These are phyloP conservation scores for Oegoconia quadripuncta DNA, from an alignment of 2,888 invertebrate species.

Conservation along the genomic window DNA sequence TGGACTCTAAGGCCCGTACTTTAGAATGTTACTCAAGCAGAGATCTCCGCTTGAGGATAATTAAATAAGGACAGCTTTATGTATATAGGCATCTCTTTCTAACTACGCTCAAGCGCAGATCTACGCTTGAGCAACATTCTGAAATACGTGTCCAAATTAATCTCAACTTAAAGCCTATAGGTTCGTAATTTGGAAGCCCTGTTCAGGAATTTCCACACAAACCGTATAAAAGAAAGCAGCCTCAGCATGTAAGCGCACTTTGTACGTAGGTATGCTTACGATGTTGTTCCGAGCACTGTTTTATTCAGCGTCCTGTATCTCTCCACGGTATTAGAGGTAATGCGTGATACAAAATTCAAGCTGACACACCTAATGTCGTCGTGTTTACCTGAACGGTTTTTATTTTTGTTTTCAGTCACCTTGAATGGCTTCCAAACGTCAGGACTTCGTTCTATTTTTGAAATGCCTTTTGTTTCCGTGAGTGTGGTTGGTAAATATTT, in stretches of 20 bases:
- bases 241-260: background rate
- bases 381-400: conserved; percentile 4
- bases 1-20: too few relatives aligned
- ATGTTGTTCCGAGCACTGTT: conserved; percentile 8
- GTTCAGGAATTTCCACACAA: background rate
- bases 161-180: too few relatives aligned
- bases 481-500: too few relatives aligned
- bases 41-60: too few relatives aligned
- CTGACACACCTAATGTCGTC: conserved; percentile 7
- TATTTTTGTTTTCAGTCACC: conserved; percentile 1
- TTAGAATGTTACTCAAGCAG: too few relatives aligned
- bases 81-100: too few relatives aligned
- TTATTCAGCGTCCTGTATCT: conserved; percentile 10
- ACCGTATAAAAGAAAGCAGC: conserved; percentile 1
- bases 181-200: background rate
- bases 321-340: conserved; percentile 6
- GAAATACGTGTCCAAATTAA: too few relatives aligned
- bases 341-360: conserved; percentile 16
- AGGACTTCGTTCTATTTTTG: background rate
- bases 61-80: too few relatives aligned
- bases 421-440: background rate
- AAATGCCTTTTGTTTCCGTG: too few relatives aligned
- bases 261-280: background rate
- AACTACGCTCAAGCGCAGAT: too few relatives aligned
- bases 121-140: too few relatives aligned